Evolutionary conservation across 2,113 vertebrate species (phyloP).

Genomic region (Petrocephalus zakoni): DNA sequence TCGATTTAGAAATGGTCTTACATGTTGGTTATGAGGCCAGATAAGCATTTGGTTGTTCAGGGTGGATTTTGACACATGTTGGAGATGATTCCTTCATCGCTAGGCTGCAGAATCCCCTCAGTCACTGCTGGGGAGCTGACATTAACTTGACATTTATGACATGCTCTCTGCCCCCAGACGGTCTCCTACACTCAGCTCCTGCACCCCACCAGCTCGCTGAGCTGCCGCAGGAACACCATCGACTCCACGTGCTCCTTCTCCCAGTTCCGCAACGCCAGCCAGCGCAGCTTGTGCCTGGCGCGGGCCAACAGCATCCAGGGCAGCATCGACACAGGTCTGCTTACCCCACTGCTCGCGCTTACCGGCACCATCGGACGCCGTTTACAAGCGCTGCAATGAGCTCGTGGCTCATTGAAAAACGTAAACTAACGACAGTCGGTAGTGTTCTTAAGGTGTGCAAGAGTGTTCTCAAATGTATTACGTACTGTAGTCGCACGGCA

Average conservation of each 20-base stretch:
- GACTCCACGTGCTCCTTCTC: slow-evolving; percentile 93
- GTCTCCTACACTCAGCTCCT: slow-evolving; percentile 97
- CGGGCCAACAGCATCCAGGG: slow-evolving; percentile 93
- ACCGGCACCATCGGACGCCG: neutral
- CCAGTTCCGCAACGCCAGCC: slow-evolving; percentile 86
- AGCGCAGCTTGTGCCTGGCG: slow-evolving; percentile 86
- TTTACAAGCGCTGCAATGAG: neutral
- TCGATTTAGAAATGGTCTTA: no score
- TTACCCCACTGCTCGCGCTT: neutral
- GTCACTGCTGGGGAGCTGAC: neutral
- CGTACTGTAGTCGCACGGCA: neutral
- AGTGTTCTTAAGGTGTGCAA: neutral
- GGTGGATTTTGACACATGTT: neutral
- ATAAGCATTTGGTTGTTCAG: neutral
- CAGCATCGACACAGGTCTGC: slow-evolving; percentile 85
- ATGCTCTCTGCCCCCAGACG: slow-evolving; percentile 60
- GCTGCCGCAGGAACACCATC: slow-evolving; percentile 86
- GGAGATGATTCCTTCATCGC: neutral
- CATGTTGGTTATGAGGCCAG: no score
- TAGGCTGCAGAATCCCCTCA: neutral
- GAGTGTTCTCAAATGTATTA: neutral
- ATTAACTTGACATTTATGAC: neutral
- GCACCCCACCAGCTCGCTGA: slow-evolving; percentile 86
- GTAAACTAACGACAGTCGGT: neutral
- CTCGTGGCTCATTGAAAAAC: neutral